A percentile compares a stretch with the other conserved stretches of the same genome.
These are phyloP conservation scores for Betta splendens DNA, from an alignment of 2,797 vertebrate genomes.

Conservation along the genomic window DNA sequence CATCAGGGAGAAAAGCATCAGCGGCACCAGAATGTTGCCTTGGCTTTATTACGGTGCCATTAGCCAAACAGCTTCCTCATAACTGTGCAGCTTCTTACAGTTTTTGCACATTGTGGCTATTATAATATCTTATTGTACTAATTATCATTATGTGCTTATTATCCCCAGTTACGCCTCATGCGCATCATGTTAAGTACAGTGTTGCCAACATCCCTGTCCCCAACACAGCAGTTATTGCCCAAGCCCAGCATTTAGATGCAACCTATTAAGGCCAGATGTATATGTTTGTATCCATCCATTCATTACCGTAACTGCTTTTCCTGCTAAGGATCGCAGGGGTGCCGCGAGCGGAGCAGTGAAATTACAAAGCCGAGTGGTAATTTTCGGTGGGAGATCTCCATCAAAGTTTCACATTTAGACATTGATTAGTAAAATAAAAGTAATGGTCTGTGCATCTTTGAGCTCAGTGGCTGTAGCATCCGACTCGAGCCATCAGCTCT, in stretches of 20 bases:
- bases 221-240: background rate
- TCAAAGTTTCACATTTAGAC: no score
- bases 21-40: constrained; percentile 19
- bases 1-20: constrained; percentile 41
- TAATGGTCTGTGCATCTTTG: no score
- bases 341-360: no score
- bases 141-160: constrained; percentile 47
- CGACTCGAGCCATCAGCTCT: no score
- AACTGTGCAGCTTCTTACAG: constrained; percentile 24
- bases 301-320: no score
- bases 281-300: no score
- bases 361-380: no score
- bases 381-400: no score
- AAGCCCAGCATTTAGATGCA: background rate
- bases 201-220: constrained; percentile 16
- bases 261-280: background rate
- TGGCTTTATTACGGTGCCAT: constrained; percentile 33
- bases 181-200: constrained; percentile 22
- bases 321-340: no score
- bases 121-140: constrained; percentile 30
- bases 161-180: constrained; percentile 36
- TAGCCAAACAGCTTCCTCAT: constrained; percentile 40
- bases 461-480: no score
- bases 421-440: no score
- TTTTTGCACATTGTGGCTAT: constrained; percentile 44